These are phyloP conservation scores for Steinernema scapterisci DNA, from an alignment of 2,888 invertebrate species.

Conservation along the genomic window DNA sequence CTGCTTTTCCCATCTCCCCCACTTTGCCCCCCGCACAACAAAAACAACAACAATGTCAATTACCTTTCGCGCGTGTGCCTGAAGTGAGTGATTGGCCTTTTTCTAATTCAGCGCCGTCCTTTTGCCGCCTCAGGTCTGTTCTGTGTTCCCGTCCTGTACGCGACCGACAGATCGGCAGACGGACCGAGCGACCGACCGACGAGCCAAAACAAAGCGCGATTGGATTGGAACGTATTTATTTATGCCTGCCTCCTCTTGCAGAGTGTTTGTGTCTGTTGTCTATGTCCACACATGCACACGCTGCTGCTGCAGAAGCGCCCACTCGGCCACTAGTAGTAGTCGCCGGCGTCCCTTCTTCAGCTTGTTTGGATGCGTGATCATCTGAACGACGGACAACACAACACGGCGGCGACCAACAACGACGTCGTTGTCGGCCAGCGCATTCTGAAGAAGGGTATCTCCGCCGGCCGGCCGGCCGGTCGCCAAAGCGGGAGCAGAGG, in stretches of 20 bases:
- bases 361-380: background rate
- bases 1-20: background rate
- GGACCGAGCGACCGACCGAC: too few species aligned
- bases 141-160: background rate
- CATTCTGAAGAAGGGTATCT: constrained; percentile 13
- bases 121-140: background rate
- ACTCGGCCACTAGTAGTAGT: background rate
- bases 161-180: too few species aligned
- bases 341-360: background rate
- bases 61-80: background rate
- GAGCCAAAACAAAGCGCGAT: background rate
- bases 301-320: background rate
- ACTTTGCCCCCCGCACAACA: background rate
- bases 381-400: background rate
- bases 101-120: background rate
- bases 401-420: background rate
- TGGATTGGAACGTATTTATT: background rate
- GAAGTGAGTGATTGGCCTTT: background rate
- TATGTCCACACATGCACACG: constrained; percentile 9
- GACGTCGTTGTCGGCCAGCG: constrained; percentile 4
- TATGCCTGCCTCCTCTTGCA: background rate
- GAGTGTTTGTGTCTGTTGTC: background rate
- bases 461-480: too few species aligned
- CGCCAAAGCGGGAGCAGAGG: constrained; percentile 4
- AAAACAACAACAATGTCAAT: constrained; percentile 25